Evolutionary conservation across 2,888 invertebrate genomes (phyloP).

Genomic region (Himalopsyche kuldschensis): DNA sequence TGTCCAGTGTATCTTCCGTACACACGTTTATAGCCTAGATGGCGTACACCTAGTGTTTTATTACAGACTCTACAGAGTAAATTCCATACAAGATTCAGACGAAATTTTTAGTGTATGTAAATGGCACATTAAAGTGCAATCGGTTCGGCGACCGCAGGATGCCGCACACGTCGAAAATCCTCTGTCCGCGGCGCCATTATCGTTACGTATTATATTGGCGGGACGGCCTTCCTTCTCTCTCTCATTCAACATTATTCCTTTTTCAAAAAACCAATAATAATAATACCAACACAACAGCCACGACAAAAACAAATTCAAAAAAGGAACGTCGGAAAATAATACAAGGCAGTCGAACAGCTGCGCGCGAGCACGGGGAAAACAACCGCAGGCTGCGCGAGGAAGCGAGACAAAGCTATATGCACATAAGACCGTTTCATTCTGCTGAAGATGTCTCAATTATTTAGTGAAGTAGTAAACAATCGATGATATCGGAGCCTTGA

Average conservation of each 20-base stretch:
- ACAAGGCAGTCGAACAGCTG: background rate
- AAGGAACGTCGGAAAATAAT: background rate
- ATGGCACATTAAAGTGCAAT: background rate
- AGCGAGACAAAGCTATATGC: background rate
- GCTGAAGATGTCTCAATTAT: conserved; percentile 22
- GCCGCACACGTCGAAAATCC: conserved; percentile 15
- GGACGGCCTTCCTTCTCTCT: background rate
- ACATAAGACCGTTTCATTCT: background rate
- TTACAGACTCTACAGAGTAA: background rate
- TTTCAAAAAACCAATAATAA: background rate
- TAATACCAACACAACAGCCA: background rate
- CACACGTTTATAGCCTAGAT: too few species aligned
- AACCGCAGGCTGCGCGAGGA: background rate
- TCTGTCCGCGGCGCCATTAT: conserved; percentile 27
- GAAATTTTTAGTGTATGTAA: background rate
- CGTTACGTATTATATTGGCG: conserved; percentile 29
- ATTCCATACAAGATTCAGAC: background rate
- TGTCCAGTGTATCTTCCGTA: too few species aligned
- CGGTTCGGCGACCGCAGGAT: conserved; percentile 15
- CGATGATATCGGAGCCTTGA: background rate
- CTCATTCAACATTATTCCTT: conserved; percentile 7
- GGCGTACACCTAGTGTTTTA: too few species aligned
- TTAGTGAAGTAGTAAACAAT: conserved; percentile 2
- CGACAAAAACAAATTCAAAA: background rate
- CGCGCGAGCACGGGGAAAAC: background rate